Conservation (phyloP, 2,888 invertebrate species). For the Drosophila borborema region DNA sequence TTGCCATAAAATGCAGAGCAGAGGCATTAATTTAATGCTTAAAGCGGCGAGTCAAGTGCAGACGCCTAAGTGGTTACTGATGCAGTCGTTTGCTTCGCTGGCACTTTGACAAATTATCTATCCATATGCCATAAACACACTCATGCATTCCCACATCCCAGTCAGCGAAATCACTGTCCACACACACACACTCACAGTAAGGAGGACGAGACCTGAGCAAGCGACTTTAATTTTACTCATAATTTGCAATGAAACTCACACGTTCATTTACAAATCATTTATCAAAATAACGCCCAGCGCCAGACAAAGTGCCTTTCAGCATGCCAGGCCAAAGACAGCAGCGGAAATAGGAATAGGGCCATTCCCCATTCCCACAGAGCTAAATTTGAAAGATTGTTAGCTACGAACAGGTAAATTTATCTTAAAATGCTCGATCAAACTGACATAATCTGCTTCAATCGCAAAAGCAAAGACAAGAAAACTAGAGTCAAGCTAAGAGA, state of each 20-base stretch:
- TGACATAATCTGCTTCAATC: background rate
- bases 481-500: background rate
- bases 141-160: conserved; percentile 37
- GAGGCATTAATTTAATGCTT: conserved; percentile 18
- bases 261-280: conserved; percentile 75
- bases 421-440: background rate
- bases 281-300: conserved; percentile 51
- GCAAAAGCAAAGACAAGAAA: background rate
- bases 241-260: conserved; percentile 71
- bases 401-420: background rate
- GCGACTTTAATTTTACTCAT: conserved; percentile 53
- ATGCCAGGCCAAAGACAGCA: conserved; percentile 15
- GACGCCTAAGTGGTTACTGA: conserved; percentile 12
- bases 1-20: conserved; percentile 43
- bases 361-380: background rate
- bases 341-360: background rate
- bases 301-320: conserved; percentile 27
- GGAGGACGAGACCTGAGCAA: background rate
- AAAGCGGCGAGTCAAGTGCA: conserved; percentile 2
- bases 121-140: conserved; percentile 58
- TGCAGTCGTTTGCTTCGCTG: conserved; percentile 39
- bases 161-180: background rate
- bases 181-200: background rate
- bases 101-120: conserved; percentile 61
- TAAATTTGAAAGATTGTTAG: background rate